A percentile compares a stretch with the other conserved stretches of the same genome.
phyloP scores from a whole-genome alignment of 2,888 invertebrate genomes.

The Sarcophaga variegata region DNA sequence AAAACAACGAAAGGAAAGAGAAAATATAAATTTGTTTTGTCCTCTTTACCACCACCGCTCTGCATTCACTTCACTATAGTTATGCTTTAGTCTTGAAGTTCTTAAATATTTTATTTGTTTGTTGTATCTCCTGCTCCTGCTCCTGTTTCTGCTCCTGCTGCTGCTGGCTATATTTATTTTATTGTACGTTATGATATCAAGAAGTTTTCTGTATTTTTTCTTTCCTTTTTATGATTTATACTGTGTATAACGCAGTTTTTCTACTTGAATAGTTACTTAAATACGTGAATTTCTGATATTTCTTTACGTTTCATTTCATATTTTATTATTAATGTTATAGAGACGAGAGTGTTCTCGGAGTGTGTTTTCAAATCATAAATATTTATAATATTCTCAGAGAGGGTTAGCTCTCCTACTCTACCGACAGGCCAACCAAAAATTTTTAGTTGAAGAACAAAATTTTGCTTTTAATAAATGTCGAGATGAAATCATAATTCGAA shows the following conservation, averaged over 20 bases:
- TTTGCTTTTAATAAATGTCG: slow-evolving; percentile 26
- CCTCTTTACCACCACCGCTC: neutral
- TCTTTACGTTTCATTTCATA: slow-evolving; percentile 16
- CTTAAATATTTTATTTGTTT: slow-evolving; percentile 23
- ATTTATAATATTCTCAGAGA: slow-evolving; percentile 23
- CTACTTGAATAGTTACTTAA: slow-evolving; percentile 58
- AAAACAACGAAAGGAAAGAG: neutral
- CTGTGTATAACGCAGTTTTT: slow-evolving; percentile 32
- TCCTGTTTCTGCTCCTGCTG: neutral
- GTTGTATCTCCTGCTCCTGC: slow-evolving; percentile 1
- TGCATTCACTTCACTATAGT: no score
- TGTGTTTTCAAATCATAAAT: slow-evolving; percentile 33
- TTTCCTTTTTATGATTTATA: slow-evolving; percentile 51
- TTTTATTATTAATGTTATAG: neutral
- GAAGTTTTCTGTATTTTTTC: slow-evolving; percentile 25
- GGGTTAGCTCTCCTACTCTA: neutral
- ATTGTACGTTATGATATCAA: slow-evolving; percentile 39
- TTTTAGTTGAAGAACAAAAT: neutral
- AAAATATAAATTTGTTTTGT: slow-evolving; percentile 26
- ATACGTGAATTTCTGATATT: slow-evolving; percentile 57
- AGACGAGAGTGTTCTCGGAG: neutral
- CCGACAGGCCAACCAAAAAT: neutral
- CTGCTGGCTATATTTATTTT: neutral
- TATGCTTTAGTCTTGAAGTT: neutral
- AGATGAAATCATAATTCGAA: slow-evolving; percentile 17